A percentile compares a stretch with the other conserved stretches of the same genome.
Conservation (phyloP, 2,113 vertebrate species). For the Coryphaenoides rupestris region DNA sequence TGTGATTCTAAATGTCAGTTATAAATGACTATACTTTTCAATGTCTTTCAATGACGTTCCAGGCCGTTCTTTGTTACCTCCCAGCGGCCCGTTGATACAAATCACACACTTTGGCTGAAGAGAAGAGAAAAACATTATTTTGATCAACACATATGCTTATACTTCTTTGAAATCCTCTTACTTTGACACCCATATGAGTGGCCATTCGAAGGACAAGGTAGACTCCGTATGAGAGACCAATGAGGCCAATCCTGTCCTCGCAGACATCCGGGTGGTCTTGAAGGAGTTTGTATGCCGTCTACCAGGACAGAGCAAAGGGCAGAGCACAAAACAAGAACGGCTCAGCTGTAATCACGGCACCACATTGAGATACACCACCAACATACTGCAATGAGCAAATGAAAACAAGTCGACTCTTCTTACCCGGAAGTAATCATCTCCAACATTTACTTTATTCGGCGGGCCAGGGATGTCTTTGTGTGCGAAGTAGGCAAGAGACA, state of each 20-base stretch:
- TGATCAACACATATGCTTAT: background rate
- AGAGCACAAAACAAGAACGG: background rate
- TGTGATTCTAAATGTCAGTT: no score
- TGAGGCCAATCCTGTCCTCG: constrained; percentile 53
- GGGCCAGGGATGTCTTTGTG: constrained; percentile 61
- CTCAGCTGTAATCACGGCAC: background rate
- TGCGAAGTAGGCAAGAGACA: constrained; percentile 53
- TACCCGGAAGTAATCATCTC: constrained; percentile 60
- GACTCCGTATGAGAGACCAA: constrained; percentile 58
- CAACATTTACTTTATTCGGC: constrained; percentile 31
- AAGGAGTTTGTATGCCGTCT: constrained; percentile 60
- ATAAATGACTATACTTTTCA: no score
- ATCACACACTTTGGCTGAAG: constrained; percentile 64
- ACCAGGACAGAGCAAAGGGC: constrained; percentile 15
- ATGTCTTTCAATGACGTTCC: no score
- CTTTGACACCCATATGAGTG: constrained; percentile 34
- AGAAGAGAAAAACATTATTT: constrained; percentile 8
- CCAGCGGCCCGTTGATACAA: constrained; percentile 58
- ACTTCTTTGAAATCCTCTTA: constrained; percentile 24
- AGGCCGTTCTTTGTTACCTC: no score
- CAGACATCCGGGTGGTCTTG: constrained; percentile 53
- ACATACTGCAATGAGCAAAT: background rate
- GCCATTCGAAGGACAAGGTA: constrained; percentile 46
- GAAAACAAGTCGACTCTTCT: background rate
- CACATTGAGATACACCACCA: background rate